A percentile compares a stretch with the other conserved stretches of the same genome.
phyloP scores from a whole-genome alignment of 2,888 invertebrate genomes.

The Acleris emargana region DNA sequence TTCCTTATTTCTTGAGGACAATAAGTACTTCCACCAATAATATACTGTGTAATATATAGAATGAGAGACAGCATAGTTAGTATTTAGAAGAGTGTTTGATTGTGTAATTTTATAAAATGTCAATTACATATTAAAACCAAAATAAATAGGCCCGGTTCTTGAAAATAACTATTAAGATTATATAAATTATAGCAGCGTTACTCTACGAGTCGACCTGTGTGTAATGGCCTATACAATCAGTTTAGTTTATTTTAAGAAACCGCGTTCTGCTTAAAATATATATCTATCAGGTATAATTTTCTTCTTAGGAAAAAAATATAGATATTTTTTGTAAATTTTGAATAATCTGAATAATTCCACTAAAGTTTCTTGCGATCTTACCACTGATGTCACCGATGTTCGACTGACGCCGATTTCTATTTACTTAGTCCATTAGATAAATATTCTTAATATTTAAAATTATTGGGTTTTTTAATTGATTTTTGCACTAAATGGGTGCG shows the following conservation, averaged over 20 bases:
- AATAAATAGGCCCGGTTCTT: too few species aligned
- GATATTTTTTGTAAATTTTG: background rate
- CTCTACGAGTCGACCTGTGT: too few species aligned
- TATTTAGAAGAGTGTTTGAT: constrained; percentile 19
- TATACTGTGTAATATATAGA: constrained; percentile 3
- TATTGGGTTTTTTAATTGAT: constrained; percentile 46
- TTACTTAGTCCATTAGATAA: constrained; percentile 71
- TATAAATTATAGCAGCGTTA: too few species aligned
- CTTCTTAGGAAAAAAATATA: too few species aligned
- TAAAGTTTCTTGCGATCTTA: constrained; percentile 47
- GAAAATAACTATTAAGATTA: too few species aligned
- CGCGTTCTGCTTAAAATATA: too few species aligned
- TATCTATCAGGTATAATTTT: too few species aligned
- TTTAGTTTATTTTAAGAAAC: too few species aligned
- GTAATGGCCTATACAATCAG: too few species aligned
- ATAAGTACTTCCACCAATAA: constrained; percentile 27
- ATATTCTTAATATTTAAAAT: constrained; percentile 53
- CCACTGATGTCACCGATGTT: constrained; percentile 52
- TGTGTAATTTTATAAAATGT: constrained; percentile 14
- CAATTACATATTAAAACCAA: constrained; percentile 1
- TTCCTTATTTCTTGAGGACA: constrained; percentile 28
- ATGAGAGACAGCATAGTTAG: constrained; percentile 13
- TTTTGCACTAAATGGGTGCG: constrained; percentile 24
- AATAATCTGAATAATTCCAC: constrained; percentile 3
- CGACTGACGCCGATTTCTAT: constrained; percentile 71